Evolutionary conservation across 2,888 invertebrate genomes (phyloP), one percentile per base, ranked within the genome.

Genomic region (Falcaria lacertinaria): DNA sequence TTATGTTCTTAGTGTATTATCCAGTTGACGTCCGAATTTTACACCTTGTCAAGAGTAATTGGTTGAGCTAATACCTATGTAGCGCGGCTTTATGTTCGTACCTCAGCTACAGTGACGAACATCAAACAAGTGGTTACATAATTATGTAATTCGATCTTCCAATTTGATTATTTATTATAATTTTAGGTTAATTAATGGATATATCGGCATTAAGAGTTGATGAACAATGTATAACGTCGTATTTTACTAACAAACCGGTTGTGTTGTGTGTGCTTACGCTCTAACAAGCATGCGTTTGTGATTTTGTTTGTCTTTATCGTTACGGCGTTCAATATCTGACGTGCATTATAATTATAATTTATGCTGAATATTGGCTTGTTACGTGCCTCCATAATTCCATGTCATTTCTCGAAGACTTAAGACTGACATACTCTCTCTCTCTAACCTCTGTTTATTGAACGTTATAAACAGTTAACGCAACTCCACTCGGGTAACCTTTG

Each of bases 211-310:
- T 79, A 79, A 72, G 76, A 74, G 75, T 80, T 77, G 76, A 80
- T 74, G 82, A 84, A 83, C 84, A 85, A 83, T 80, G 69, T 85
- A 74, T 78, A 73, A 71, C 68, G 65, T 79, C 77, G 64, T 80
- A 73, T 80, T 79, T 75, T 85, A 88, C 89, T 89, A 89, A 89
- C 87, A 79, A 80, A 72, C 80, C 74, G 88, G 88, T 88, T 89
- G 88, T 88, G 89, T 87, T 74, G 88, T 88, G 87, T 86, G 87
- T 78, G 85, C 83, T 88, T 85, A 79, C 72, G 79, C 73, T 70
- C 81, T 88, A 88, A 88, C 87, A 83, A 81, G 85, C 84, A 86
- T 87, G 88, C 80, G 88, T 88, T 87, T 88, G 83, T 80, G 79
- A 74, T 76, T 82, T 73, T 62, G 59, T 75, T 76, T 64, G 59